Evolutionary conservation across 2,113 vertebrate species (phyloP).

Genomic region (Sceloporus undulatus): DNA sequence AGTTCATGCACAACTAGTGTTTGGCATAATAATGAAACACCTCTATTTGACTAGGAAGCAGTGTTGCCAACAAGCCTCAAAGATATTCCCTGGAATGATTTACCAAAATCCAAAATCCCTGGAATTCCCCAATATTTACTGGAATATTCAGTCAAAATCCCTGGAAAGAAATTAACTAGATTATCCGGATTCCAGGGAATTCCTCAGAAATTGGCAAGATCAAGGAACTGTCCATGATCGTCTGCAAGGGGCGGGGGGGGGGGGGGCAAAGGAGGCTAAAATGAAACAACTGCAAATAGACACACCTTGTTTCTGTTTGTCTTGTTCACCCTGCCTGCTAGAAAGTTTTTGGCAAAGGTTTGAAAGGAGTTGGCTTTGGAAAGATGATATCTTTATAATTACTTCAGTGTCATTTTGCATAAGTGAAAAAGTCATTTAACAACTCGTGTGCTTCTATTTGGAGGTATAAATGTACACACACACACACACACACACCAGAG

Average conservation of each 20-base stretch:
- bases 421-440: background rate
- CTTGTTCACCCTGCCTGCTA: background rate
- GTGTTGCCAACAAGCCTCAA: too few species aligned
- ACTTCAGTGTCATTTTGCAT: background rate
- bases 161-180: too few species aligned
- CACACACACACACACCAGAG: too few species aligned
- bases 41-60: background rate
- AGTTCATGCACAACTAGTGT: background rate
- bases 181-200: too few species aligned
- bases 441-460: background rate
- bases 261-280: background rate
- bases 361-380: background rate
- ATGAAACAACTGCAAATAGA: background rate
- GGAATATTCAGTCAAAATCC: too few species aligned
- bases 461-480: background rate
- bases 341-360: background rate
- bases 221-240: background rate
- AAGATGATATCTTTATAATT: conserved; percentile 10
- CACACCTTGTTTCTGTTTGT: background rate
- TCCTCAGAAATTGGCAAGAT: too few species aligned
- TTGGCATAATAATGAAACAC: background rate
- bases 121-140: too few species aligned
- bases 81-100: too few species aligned
- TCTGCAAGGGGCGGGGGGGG: too few species aligned
- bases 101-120: too few species aligned